phyloP scores from a whole-genome alignment of 2,113 vertebrate genomes.

The Epinephelus fuscoguttatus region DNA sequence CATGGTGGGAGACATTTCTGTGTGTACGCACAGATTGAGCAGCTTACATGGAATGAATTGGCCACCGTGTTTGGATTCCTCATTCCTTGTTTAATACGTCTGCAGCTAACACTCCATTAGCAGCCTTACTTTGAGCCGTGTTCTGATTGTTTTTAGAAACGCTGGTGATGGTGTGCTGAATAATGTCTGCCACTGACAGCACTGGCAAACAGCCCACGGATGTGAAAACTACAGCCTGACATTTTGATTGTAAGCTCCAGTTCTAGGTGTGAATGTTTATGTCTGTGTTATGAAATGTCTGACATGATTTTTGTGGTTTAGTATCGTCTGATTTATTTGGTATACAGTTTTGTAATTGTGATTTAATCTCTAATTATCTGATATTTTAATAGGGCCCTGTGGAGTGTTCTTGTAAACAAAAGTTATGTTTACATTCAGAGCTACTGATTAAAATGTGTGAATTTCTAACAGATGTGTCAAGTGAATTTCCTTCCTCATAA shows the following conservation, averaged over 20 bases:
- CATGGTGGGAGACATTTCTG: slow-evolving; percentile 3
- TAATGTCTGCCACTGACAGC: slow-evolving; percentile 11
- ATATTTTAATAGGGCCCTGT: not conserved
- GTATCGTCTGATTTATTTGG: not conserved
- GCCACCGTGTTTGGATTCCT: slow-evolving; percentile 9
- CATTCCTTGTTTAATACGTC: slow-evolving; percentile 22
- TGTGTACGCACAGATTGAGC: not conserved
- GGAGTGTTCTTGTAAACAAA: not conserved
- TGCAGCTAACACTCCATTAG: slow-evolving; percentile 38
- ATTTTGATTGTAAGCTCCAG: not conserved
- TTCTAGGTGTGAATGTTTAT: not conserved
- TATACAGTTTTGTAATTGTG: not conserved
- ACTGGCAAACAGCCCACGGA: not conserved
- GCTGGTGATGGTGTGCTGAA: slow-evolving; percentile 8
- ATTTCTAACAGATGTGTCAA: not conserved
- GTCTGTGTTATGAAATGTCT: not conserved
- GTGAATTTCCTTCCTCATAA: not conserved
- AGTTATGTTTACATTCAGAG: not conserved
- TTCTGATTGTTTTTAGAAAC: slow-evolving; percentile 10
- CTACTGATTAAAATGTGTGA: not conserved
- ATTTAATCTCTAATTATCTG: not conserved
- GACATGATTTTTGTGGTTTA: not conserved
- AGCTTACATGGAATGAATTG: slow-evolving; percentile 38
- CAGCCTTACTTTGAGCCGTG: slow-evolving; percentile 13
- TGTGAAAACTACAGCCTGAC: not conserved